These are phyloP conservation scores for Sinopyrophorus schimmeli DNA, from an alignment of 2,888 invertebrate species.

Conservation along the genomic window DNA sequence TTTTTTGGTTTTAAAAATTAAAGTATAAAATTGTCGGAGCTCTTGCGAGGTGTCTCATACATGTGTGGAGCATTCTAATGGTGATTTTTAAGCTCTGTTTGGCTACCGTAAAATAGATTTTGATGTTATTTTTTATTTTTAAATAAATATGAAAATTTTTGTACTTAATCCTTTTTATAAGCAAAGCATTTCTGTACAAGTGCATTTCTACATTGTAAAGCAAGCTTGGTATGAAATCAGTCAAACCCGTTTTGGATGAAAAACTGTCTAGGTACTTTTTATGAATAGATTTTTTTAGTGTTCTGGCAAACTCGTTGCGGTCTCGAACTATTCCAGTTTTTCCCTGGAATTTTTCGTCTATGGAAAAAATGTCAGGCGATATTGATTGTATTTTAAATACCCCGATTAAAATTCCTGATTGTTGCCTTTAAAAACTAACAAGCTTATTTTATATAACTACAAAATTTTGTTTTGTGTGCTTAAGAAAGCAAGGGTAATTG, in stretches of 20 bases:
- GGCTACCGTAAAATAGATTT: too few relatives aligned
- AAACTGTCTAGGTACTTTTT: slow-evolving; percentile 53
- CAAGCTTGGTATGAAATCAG: slow-evolving; percentile 48
- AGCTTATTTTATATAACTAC: too few relatives aligned
- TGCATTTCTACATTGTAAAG: slow-evolving; percentile 35
- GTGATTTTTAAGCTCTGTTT: too few relatives aligned
- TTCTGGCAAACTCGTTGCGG: slow-evolving; percentile 48
- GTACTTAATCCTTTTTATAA: too few relatives aligned
- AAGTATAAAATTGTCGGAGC: too few relatives aligned
- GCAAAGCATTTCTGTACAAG: slow-evolving; percentile 12
- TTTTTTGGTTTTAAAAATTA: too few relatives aligned
- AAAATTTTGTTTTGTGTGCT: too few relatives aligned
- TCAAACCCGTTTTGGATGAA: slow-evolving; percentile 50
- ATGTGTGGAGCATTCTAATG: too few relatives aligned
- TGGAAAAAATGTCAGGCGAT: slow-evolving; percentile 44
- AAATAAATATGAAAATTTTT: too few relatives aligned
- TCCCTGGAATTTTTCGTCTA: slow-evolving; percentile 49
- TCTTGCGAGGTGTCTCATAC: too few relatives aligned
- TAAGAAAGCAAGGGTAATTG: too few relatives aligned
- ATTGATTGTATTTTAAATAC: slow-evolving; percentile 33
- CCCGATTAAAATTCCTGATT: slow-evolving; percentile 24
- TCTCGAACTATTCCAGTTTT: slow-evolving; percentile 49
- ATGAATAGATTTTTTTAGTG: slow-evolving; percentile 47
- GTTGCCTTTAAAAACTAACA: slow-evolving; percentile 4
- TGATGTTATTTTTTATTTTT: too few relatives aligned